Conservation (phyloP, 37 sponge, comb jelly and placozoan species). For the Eunapius fragilis region DNA sequence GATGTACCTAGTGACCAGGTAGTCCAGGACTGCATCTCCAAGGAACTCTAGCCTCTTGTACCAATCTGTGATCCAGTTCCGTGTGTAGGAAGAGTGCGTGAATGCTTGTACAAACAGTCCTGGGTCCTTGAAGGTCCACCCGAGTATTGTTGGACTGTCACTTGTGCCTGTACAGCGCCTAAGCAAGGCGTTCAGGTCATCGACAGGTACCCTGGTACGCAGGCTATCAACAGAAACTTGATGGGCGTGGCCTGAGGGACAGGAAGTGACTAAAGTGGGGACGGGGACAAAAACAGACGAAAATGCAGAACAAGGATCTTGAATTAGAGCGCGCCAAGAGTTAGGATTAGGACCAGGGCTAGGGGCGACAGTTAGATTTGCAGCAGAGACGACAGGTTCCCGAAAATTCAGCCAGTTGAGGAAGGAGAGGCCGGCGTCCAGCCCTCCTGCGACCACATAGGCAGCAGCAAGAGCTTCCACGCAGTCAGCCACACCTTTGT, state of each 20-base stretch:
- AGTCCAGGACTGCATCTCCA: conserved; percentile 97
- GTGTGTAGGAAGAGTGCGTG: conserved; percentile 91
- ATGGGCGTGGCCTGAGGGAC: neutral
- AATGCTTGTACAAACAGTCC: conserved; percentile 84
- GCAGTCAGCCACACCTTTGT: conserved; percentile 92
- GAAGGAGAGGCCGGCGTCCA: conserved; percentile 69
- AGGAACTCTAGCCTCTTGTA: conserved; percentile 98
- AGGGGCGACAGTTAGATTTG: neutral
- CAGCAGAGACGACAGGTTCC: neutral
- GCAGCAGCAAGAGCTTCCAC: conserved; percentile 91
- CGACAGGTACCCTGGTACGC: neutral
- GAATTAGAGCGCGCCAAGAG: neutral
- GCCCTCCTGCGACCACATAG: conserved; percentile 86
- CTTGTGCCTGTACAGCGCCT: neutral
- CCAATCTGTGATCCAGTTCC: conserved; percentile 86
- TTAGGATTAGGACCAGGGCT: neutral
- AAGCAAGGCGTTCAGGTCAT: neutral
- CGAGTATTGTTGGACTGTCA: conserved; percentile 13
- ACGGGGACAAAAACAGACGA: neutral
- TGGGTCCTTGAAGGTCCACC: conserved; percentile 76
- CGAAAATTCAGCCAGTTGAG: conserved; percentile 72
- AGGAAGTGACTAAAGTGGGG: neutral
- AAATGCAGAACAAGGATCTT: neutral
- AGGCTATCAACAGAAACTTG: neutral
- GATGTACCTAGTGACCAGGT: conserved; percentile 78